phyloP scores from a whole-genome alignment of 2,113 vertebrate species.

The Cyprinodon tularosa region DNA sequence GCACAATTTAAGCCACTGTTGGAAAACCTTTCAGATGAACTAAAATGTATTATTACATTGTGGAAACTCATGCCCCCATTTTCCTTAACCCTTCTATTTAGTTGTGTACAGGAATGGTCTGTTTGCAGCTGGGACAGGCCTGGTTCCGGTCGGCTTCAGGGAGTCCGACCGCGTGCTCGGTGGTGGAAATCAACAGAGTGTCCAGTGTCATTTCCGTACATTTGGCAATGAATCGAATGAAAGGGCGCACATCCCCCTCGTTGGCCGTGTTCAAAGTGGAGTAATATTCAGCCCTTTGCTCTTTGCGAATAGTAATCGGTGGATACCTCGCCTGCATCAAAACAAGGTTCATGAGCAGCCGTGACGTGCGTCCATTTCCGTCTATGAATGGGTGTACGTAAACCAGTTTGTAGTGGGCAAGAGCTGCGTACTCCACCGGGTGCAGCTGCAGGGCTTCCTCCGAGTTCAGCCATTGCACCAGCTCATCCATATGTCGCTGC shows the following conservation, averaged over 20 bases:
- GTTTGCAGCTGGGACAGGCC: slow-evolving; percentile 77
- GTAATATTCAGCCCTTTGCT: slow-evolving; percentile 93
- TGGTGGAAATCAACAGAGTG: slow-evolving; percentile 92
- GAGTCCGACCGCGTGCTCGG: slow-evolving; percentile 88
- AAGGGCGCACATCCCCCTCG: slow-evolving; percentile 93
- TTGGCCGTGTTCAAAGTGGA: slow-evolving; percentile 90
- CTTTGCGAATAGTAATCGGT: slow-evolving; percentile 93
- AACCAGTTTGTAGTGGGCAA: slow-evolving; percentile 96
- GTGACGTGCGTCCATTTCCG: slow-evolving; percentile 92
- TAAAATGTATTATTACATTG: neutral
- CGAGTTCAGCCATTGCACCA: slow-evolving; percentile 94
- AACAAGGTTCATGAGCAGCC: slow-evolving; percentile 95
- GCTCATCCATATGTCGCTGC: slow-evolving; percentile 90
- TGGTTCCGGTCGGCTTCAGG: slow-evolving; percentile 82
- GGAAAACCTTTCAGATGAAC: neutral
- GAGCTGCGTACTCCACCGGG: slow-evolving; percentile 91
- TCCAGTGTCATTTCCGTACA: slow-evolving; percentile 94
- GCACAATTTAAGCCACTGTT: neutral
- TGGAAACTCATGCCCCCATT: neutral
- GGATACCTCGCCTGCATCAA: slow-evolving; percentile 96
- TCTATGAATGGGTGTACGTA: slow-evolving; percentile 96
- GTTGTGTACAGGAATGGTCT: slow-evolving; percentile 87
- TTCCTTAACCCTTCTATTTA: slow-evolving; percentile 37
- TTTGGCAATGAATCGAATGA: slow-evolving; percentile 96
- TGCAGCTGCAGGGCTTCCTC: slow-evolving; percentile 92